Base-by-base conservation (phyloP, 2,113 vertebrate genomes). In the Manacus vitellinus region DNA sequence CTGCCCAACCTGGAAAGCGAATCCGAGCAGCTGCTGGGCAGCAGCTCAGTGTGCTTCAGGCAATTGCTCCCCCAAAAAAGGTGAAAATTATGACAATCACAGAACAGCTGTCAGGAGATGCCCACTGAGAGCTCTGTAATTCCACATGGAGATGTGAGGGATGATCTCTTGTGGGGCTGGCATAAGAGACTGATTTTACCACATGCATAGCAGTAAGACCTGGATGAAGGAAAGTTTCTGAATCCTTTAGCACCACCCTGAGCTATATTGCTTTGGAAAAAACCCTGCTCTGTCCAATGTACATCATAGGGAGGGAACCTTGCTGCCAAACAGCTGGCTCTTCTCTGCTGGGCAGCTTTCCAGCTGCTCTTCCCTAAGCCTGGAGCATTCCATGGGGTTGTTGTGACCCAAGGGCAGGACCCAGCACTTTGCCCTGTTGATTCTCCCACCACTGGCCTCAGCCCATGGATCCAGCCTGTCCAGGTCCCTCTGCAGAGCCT, bases 11-110 rank as follows among this genome's bases (percentile, higher is more conserved):
- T 22, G 56, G 30, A 43, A 47, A 74, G 44, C n/a, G 52, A 81
- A 71, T 16, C 33, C 18, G 9, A 37, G 18, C 35, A 81, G 89
- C 55, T 85, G 78, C 59, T 62, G 9, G 24, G 22, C 16, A 33
- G 61, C 56, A 88, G 65, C n/a, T 66, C 56, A 1, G 21, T 30
- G 30, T 35, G 59, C 37, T 28, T 75, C 17, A 30, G 51, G 11
- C 35, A 47, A 3, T 27, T 14, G 1, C 10, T 61, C 58, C 19
- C 6, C 37, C 18, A 3, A 18, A 78, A 55, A 47, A 3, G 20
- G 12, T 44, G 75, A 23, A 56, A 33, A 9, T 5, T 0, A 15
- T 25, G 33, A 15, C 0, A 0, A 7, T 16, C 31, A 51, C 17
- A 47, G 35, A 37, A 27, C 24, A 85, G 41, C 41, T 76, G 28